These are phyloP conservation scores for Lordiphosa fenestrarum DNA, from an alignment of 2,888 invertebrate species.

Conservation along the genomic window DNA sequence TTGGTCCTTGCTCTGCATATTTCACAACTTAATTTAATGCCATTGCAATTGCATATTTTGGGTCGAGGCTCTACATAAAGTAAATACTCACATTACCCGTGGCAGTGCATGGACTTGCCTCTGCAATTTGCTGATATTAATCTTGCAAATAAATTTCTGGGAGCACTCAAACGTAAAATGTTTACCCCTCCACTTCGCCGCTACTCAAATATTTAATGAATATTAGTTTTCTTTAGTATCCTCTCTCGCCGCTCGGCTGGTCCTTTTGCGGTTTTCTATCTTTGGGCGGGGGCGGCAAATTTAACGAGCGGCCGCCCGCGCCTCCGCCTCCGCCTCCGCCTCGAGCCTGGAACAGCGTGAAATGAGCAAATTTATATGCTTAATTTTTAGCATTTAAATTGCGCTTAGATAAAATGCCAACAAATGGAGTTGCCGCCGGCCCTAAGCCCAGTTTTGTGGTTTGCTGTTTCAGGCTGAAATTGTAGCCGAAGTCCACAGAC, in stretches of 20 bases:
- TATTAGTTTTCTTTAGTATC: constrained; percentile 50
- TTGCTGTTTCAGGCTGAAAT: neutral
- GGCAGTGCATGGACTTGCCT: constrained; percentile 26
- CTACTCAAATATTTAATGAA: constrained; percentile 62
- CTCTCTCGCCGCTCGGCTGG: constrained; percentile 15
- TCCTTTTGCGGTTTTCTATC: constrained; percentile 30
- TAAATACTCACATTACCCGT: constrained; percentile 13
- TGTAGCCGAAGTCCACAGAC: constrained; percentile 13
- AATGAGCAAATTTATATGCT: constrained; percentile 46
- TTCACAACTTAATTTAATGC: constrained; percentile 65
- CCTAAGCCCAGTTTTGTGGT: constrained; percentile 2
- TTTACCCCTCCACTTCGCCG: constrained; percentile 6
- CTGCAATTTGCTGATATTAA: constrained; percentile 62
- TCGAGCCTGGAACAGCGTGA: constrained; percentile 37
- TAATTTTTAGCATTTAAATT: constrained; percentile 40
- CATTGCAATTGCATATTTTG: constrained; percentile 54
- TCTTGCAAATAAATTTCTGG: constrained; percentile 55
- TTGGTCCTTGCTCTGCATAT: constrained; percentile 44
- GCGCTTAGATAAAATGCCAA: constrained; percentile 19
- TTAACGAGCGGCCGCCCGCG: constrained; percentile 35
- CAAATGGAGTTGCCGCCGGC: constrained; percentile 5
- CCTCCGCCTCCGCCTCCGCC: constrained; percentile 27
- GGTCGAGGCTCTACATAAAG: constrained; percentile 35
- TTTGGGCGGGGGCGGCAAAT: constrained; percentile 12
- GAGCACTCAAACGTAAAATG: constrained; percentile 56